A percentile compares a stretch with the other conserved stretches of the same genome.
phyloP scores from a whole-genome alignment of 2,113 vertebrate genomes.

The Zosterops lateralis region DNA sequence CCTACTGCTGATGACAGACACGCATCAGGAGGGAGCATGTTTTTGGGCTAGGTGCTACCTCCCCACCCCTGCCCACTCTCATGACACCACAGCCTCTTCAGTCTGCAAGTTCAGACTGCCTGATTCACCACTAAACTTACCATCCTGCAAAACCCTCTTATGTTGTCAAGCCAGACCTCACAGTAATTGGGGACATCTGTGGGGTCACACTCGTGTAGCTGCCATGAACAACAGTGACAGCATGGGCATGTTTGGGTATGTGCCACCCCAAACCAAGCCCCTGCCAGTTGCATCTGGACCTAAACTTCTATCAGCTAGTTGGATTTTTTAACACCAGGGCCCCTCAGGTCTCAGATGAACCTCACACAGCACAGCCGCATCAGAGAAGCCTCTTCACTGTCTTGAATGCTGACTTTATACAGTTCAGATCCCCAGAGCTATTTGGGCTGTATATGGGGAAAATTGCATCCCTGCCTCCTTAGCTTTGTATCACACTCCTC shows the following conservation, averaged over 20 bases:
- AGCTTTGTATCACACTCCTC: neutral
- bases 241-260: rapidly evolving
- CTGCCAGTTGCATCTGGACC: neutral
- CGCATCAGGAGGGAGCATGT: neutral
- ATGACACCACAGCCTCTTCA: neutral
- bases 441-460: neutral
- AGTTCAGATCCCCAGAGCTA: neutral
- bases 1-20: neutral
- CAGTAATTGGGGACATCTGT: neutral
- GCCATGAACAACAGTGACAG: neutral
- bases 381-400: neutral
- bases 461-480: neutral
- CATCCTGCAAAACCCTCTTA: neutral
- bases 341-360: no score
- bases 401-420: rapidly evolving
- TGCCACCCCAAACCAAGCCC: neutral
- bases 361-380: neutral
- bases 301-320: neutral
- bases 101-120: neutral
- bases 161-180: neutral
- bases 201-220: neutral
- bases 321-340: neutral
- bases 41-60: neutral
- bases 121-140: neutral
- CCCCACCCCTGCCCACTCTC: neutral